These are phyloP conservation scores for Neolamprologus fasciatus DNA, from an alignment of 2,113 vertebrate species.

Conservation along the genomic window DNA sequence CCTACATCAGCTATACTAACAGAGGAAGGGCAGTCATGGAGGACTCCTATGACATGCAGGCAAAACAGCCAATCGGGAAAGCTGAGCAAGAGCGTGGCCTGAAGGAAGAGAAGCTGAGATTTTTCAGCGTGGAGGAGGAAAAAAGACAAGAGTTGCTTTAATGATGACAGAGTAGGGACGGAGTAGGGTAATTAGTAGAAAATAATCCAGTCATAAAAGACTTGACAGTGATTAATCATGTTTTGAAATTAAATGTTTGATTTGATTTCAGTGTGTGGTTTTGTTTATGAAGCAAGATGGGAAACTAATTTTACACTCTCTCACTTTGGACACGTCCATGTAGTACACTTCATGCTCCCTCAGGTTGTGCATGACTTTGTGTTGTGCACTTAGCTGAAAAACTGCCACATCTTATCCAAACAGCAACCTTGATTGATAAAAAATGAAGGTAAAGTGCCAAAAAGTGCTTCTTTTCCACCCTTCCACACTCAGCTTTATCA, in stretches of 20 bases:
- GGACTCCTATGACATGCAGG: neutral
- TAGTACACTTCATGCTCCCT: neutral
- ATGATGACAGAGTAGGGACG: neutral
- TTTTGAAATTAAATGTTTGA: neutral
- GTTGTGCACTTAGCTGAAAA: neutral
- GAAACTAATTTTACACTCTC: accelerated
- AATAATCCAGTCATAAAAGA: neutral
- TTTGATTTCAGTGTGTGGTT: neutral
- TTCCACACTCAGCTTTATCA: neutral
- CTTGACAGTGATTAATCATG: neutral
- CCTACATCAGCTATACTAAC: neutral
- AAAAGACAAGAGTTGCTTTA: neutral
- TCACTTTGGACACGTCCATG: neutral
- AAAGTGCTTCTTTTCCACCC: neutral
- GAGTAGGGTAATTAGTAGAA: neutral
- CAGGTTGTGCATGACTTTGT: neutral
- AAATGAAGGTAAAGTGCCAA: neutral
- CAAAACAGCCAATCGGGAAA: accelerated
- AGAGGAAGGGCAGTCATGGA: neutral
- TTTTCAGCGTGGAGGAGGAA: neutral
- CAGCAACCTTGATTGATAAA: neutral
- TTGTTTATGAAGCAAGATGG: neutral
- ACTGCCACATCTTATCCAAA: neutral
- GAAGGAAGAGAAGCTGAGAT: neutral
- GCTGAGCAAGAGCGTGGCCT: neutral